These are phyloP conservation scores for Saturnia pavonia DNA, from an alignment of 2,888 invertebrate species.

Conservation along the genomic window DNA sequence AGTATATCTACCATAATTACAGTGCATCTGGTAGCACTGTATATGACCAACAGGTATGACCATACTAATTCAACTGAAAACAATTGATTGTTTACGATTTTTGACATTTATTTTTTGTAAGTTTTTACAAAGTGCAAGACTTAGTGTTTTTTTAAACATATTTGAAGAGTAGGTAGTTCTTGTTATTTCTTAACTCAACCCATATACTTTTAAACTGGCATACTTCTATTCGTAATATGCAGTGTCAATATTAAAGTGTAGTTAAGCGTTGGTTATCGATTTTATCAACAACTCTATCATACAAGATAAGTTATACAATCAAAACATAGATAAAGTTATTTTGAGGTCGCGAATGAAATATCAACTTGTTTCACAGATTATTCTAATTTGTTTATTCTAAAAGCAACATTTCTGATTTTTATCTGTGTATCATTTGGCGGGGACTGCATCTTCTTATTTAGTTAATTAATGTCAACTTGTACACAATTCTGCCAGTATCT, in stretches of 20 bases:
- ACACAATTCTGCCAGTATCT: too few species aligned
- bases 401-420: not conserved
- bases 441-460: too few species aligned
- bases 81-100: too few species aligned
- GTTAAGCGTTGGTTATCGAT: not conserved
- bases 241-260: not conserved
- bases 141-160: too few species aligned
- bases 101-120: too few species aligned
- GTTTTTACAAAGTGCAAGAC: too few species aligned
- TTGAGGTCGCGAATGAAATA: slow-evolving; percentile 12
- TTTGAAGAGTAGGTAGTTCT: too few species aligned
- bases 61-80: too few species aligned
- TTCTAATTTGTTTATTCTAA: not conserved
- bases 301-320: slow-evolving; percentile 10
- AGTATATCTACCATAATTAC: too few species aligned
- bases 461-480: too few species aligned
- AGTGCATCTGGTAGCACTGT: too few species aligned
- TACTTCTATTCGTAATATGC: not conserved
- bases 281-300: not conserved
- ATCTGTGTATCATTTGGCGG: not conserved
- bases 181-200: not conserved
- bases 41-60: too few species aligned
- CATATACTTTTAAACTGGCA: not conserved
- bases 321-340: slow-evolving; percentile 1
- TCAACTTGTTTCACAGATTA: slow-evolving; percentile 1